Conservation (phyloP, 2,113 vertebrate species). For the Chloropsis hardwickii region DNA sequence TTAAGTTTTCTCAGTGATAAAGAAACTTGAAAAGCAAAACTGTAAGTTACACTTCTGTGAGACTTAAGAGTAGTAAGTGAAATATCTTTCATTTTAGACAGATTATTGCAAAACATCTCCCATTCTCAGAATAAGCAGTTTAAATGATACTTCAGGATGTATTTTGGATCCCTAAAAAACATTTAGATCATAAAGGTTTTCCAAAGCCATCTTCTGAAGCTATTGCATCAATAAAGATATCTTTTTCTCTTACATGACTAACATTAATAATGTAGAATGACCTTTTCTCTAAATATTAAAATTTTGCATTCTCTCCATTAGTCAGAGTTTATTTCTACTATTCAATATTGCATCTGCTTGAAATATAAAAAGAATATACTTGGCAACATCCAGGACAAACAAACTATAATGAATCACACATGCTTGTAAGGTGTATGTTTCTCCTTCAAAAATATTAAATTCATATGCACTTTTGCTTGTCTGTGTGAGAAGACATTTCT, state of each 20-base stretch:
- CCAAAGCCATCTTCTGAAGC: not conserved
- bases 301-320: not conserved
- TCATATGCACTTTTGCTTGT: rapidly evolving
- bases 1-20: not conserved
- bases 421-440: not conserved
- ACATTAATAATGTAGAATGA: not conserved
- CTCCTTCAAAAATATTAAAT: not conserved
- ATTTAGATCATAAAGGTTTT: not conserved
- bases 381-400: not conserved
- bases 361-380: not conserved
- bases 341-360: not conserved
- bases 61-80: not conserved
- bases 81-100: not conserved
- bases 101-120: not conserved
- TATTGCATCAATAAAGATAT: not conserved
- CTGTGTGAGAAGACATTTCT: not conserved
- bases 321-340: not conserved
- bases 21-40: not conserved
- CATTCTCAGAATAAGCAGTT: not conserved
- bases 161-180: not conserved
- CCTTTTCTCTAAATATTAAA: not conserved
- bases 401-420: not conserved
- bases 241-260: not conserved
- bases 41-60: not conserved
- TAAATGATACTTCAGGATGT: not conserved